Conservation (phyloP, 2,797 vertebrate genomes). For the Tauraco hartlaubi region DNA sequence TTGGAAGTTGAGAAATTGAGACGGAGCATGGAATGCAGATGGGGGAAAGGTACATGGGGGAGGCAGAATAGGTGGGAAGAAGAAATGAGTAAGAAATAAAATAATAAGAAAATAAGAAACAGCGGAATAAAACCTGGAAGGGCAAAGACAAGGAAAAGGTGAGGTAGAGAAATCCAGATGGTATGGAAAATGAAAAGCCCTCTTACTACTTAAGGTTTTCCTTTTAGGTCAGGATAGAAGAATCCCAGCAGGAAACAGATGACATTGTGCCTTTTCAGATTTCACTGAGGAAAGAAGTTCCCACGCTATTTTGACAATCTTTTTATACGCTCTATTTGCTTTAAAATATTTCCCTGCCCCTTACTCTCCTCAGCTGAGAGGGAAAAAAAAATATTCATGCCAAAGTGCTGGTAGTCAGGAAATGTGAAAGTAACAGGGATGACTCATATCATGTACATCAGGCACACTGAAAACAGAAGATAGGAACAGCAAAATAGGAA, state of each 20-base stretch:
- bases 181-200: not conserved
- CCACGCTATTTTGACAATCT: not conserved
- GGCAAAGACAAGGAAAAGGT: not conserved
- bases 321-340: not conserved
- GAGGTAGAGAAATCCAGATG: not conserved
- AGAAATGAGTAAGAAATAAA: not conserved
- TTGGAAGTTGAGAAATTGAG: not conserved
- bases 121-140: not conserved
- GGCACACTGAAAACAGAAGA: conserved; percentile 1
- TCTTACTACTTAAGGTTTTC: not conserved
- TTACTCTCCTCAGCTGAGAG: not conserved
- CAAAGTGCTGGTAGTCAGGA: not conserved
- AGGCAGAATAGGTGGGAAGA: not conserved
- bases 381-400: not conserved
- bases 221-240: not conserved
- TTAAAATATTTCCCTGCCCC: not conserved
- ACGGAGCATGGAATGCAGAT: not conserved
- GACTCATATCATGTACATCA: not conserved
- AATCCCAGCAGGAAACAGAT: not conserved
- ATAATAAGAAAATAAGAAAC: not conserved
- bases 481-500: not conserved
- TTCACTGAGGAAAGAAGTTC: not conserved
- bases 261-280: not conserved
- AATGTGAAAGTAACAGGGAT: not conserved
- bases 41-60: not conserved